These are phyloP conservation scores for Cheilinus undulatus DNA, from an alignment of 2,113 vertebrate species.

Conservation along the genomic window DNA sequence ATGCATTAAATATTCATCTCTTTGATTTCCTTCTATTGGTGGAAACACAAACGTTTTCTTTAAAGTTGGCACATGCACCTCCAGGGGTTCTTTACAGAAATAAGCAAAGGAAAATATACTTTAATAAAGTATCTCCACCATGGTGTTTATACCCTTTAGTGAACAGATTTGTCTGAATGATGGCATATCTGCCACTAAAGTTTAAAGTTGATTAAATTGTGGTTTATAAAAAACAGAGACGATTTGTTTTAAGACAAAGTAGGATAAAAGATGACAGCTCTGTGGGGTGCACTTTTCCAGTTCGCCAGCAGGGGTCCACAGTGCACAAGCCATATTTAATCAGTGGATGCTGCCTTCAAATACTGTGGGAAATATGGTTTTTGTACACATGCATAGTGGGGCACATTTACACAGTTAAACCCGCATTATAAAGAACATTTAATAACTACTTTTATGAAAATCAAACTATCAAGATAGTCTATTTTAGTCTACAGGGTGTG, in stretches of 20 bases:
- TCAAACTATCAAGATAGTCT: too few species aligned
- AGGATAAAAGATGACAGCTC: not conserved
- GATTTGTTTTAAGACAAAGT: not conserved
- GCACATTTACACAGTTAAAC: not conserved
- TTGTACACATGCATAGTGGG: rapidly evolving
- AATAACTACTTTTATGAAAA: too few species aligned
- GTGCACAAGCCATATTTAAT: constrained; percentile 4
- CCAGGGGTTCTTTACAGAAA: not conserved
- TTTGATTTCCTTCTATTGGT: not conserved
- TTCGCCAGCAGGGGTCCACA: constrained; percentile 57
- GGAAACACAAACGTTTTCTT: not conserved
- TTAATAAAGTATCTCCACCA: not conserved
- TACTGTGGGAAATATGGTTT: not conserved
- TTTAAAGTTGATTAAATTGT: not conserved
- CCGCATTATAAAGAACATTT: too few species aligned
- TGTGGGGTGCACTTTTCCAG: not conserved
- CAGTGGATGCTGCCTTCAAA: constrained; percentile 28
- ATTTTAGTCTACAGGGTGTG: not conserved
- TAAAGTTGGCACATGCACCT: not conserved
- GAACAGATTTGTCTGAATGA: not conserved
- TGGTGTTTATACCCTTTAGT: not conserved
- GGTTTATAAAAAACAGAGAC: not conserved
- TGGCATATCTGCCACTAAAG: too few species aligned
- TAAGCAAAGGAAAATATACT: not conserved
- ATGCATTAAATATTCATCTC: not conserved